Conservation (phyloP, 2,797 vertebrate species). For the Monodelphis domestica region DNA sequence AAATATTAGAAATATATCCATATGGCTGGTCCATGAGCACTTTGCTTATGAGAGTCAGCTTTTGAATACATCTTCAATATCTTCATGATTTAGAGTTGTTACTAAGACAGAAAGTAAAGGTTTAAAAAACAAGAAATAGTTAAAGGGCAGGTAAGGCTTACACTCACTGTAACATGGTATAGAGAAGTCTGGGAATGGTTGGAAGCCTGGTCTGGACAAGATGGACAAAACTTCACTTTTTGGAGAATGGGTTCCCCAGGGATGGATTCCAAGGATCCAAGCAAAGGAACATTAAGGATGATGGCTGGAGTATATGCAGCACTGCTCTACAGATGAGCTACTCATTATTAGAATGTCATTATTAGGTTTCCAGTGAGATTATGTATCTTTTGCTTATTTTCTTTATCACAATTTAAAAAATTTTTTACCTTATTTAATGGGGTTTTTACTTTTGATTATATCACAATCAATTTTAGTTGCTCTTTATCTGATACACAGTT, state of each 20-base stretch:
- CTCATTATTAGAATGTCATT: not conserved
- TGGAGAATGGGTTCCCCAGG: not conserved
- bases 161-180: too few species aligned
- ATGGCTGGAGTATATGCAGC: not conserved
- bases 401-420: not conserved
- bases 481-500: not conserved
- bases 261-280: not conserved
- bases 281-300: not conserved
- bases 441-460: not conserved
- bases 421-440: not conserved
- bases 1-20: too few species aligned
- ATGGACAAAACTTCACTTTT: not conserved
- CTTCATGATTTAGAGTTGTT: too few species aligned
- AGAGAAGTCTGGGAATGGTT: too few species aligned
- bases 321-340: not conserved
- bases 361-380: not conserved
- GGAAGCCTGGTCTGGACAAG: not conserved
- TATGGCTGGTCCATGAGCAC: too few species aligned
- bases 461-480: not conserved
- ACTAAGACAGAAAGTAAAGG: too few species aligned
- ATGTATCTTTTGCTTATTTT: not conserved
- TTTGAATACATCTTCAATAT: too few species aligned
- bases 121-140: too few species aligned
- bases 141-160: too few species aligned
- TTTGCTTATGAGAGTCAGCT: too few species aligned